phyloP scores from a whole-genome alignment of 2,888 invertebrate genomes.

The Philonicus albiceps region DNA sequence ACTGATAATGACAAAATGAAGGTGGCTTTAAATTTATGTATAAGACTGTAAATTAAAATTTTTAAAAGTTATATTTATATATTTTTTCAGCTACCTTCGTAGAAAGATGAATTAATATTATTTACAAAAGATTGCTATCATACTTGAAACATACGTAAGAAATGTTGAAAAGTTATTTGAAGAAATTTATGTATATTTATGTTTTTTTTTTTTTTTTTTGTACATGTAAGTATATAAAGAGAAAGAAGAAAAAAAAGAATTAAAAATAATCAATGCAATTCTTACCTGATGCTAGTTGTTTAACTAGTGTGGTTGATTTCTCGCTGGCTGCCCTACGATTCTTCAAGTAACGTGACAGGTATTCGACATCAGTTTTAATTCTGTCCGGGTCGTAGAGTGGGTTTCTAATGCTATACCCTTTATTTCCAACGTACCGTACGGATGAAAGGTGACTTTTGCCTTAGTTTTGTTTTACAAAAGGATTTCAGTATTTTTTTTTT shows the following conservation, averaged over 20 bases:
- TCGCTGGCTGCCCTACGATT: constrained; percentile 73
- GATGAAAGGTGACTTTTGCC: constrained; percentile 86
- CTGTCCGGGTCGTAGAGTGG: constrained; percentile 76
- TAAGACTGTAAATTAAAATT: too few species aligned
- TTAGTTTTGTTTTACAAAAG: constrained; percentile 56
- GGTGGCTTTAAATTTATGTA: too few species aligned
- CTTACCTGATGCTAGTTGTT: constrained; percentile 49
- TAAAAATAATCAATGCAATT: background rate
- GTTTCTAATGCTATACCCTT: constrained; percentile 77
- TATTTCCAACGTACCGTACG: constrained; percentile 83
- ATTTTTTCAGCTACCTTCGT: constrained; percentile 19
- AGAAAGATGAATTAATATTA: constrained; percentile 3
- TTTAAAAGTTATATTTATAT: too few species aligned
- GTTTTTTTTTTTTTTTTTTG: background rate
- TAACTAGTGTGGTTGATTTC: constrained; percentile 55
- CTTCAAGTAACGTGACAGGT: constrained; percentile 87
- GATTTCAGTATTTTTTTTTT: constrained; percentile 23
- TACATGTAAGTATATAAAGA: background rate
- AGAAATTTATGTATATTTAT: background rate
- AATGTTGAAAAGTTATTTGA: background rate
- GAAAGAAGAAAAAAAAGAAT: background rate
- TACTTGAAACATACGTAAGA: background rate
- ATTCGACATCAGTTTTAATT: constrained; percentile 84
- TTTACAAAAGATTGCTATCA: constrained; percentile 24
- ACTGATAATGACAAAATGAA: too few species aligned